Evolutionary conservation across 2,888 invertebrate genomes (phyloP).

Genomic region (Hipparchia semele): DNA sequence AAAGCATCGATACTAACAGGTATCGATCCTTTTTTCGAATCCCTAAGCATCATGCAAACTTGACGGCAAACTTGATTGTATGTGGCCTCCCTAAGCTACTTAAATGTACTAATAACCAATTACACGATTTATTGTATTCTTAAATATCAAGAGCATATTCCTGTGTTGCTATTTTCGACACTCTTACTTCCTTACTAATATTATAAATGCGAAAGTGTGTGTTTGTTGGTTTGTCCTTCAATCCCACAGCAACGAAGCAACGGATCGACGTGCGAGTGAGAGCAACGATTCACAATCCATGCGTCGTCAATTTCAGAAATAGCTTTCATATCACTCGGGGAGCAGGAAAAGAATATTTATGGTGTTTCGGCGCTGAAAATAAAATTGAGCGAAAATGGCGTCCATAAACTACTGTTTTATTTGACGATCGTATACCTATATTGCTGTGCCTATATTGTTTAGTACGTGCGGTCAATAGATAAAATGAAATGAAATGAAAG

Average conservation of each 20-base stretch:
- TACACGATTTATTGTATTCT: not conserved
- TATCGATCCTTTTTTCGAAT: too few relatives aligned
- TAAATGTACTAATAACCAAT: not conserved
- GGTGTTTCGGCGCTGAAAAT: slow-evolving; percentile 22
- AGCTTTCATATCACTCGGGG: slow-evolving; percentile 21
- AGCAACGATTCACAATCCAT: slow-evolving; percentile 26
- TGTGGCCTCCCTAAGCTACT: too few relatives aligned
- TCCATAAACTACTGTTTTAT: slow-evolving; percentile 3
- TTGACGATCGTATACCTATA: not conserved
- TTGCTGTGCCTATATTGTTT: not conserved
- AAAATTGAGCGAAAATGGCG: slow-evolving; percentile 11
- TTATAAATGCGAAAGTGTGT: too few relatives aligned
- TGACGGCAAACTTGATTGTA: too few relatives aligned
- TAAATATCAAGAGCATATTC: not conserved
- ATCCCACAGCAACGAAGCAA: too few relatives aligned
- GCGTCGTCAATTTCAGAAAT: slow-evolving; percentile 26
- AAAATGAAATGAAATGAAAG: too few relatives aligned
- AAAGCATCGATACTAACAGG: too few relatives aligned
- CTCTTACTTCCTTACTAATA: too few relatives aligned
- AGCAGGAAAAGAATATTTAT: slow-evolving; percentile 25
- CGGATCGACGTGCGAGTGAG: not conserved
- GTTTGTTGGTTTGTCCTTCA: too few relatives aligned
- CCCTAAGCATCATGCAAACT: too few relatives aligned
- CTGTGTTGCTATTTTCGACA: too few relatives aligned
- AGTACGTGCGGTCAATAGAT: not conserved